Evolutionary conservation across 1,140 invertebrate genomes (phyloP).

Genomic region (Sitobion miscanthi): DNA sequence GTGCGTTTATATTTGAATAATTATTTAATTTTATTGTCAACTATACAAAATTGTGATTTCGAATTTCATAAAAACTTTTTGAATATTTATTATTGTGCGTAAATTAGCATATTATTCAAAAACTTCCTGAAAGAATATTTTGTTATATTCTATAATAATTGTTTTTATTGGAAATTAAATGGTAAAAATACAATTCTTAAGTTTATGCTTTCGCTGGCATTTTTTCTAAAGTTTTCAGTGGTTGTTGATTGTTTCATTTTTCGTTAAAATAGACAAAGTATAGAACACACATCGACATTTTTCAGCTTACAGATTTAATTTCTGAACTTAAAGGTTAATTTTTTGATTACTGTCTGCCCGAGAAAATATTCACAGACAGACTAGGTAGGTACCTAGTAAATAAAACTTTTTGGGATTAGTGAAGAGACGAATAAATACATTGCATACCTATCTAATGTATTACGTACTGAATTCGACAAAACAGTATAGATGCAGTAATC

Average conservation of each 20-base stretch:
- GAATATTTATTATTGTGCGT: not conserved
- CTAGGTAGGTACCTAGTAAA: not conserved
- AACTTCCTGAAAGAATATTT: not conserved
- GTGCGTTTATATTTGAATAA: not conserved
- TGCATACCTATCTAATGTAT: no score
- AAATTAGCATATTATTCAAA: slow-evolving; percentile 6
- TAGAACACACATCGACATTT: not conserved
- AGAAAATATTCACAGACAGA: no score
- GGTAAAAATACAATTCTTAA: not conserved
- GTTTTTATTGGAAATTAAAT: not conserved
- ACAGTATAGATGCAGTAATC: no score
- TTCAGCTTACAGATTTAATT: not conserved
- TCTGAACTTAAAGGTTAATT: not conserved
- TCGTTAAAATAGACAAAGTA: not conserved
- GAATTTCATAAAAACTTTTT: slow-evolving; percentile 1
- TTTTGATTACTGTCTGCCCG: no score
- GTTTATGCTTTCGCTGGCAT: not conserved
- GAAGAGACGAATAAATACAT: no score
- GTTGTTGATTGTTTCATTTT: not conserved
- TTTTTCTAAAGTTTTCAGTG: not conserved
- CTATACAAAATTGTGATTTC: not conserved
- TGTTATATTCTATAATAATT: not conserved
- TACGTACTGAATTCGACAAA: no score
- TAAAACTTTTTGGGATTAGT: not conserved
- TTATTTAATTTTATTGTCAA: not conserved